Evolutionary conservation across 1,140 invertebrate genomes (phyloP), one percentile per base, ranked within the genome.

Genomic region (Cotesia typhae): DNA sequence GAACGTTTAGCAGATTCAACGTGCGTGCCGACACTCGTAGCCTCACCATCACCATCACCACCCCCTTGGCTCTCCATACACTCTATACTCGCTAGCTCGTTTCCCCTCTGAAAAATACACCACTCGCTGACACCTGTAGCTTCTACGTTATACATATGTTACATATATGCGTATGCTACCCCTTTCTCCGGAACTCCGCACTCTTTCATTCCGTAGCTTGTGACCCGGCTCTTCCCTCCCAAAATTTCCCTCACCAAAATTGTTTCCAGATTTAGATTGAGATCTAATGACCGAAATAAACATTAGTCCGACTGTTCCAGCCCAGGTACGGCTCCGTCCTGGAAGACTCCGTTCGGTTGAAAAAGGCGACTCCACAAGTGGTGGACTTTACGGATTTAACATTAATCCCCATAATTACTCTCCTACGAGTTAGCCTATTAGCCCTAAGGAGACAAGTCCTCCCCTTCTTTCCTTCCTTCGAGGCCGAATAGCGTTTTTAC

Each of bases 111-210:
- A 87, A 87, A 87, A 87, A 86, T 86, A 86, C 85, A 82, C 79
- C 79, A 84, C 81, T 81, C 78, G 79, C 85, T 87, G 86, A 87
- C 86, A 87, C 86, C 86, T 87, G 86, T 87, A 81, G 86, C 85
- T 87, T 87, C 84, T 72, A 81, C 82, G 78, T 84, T 86, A 81
- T 86, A 86, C 85, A 86, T 86, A 86, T 83, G 80, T 80, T 47
- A 47, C 41, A 47, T 47, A 47, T 47, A 80, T 61, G 65, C 12
- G 38, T 12, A 41, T 60, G 38, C 51, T 47, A n/a, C 41, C 41
- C 41, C 41, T 47, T 47, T 47, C 41, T 10, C 10, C 28, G 0
- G 2, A 28, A 28, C 28, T 3, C 41, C 7, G 6, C 10, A 9
- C 10, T 47, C 6, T 47, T 47, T 47, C 41, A 4, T 47, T 3